These are phyloP conservation scores for Spilogale gracilis DNA, from an alignment of 2,113 vertebrate species.

Conservation along the genomic window DNA sequence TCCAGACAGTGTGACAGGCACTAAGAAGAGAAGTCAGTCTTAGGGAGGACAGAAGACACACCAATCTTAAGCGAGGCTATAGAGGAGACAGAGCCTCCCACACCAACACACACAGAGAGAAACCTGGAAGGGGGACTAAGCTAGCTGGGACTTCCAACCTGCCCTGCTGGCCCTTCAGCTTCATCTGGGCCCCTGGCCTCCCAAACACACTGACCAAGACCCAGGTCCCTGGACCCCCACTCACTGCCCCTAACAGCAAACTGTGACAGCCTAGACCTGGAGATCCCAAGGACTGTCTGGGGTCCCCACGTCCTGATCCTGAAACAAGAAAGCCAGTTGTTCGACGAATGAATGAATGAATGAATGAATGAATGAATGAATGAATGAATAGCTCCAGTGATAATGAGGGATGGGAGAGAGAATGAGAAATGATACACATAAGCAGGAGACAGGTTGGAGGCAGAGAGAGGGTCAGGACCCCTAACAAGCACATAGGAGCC, in stretches of 20 bases:
- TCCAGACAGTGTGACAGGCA: background rate
- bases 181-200: background rate
- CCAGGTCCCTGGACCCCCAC: background rate
- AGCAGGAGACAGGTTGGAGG: background rate
- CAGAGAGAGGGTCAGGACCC: background rate
- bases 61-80: background rate
- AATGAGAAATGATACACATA: background rate
- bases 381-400: background rate
- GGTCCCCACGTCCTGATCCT: background rate
- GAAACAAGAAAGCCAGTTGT: background rate
- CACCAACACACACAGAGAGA: background rate
- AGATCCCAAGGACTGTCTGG: background rate
- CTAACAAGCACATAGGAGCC: background rate
- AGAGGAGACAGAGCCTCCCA: background rate
- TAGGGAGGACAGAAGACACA: background rate
- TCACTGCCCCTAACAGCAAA: background rate
- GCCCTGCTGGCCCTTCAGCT: background rate
- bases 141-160: rapidly evolving
- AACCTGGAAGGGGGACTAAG: background rate
- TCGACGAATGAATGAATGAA: background rate
- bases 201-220: rapidly evolving
- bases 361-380: background rate
- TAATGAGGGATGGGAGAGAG: background rate
- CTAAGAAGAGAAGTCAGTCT: background rate
- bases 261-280: background rate